These are phyloP conservation scores for Garra rufa DNA, from an alignment of 2,113 vertebrate genomes.

Conservation along the genomic window DNA sequence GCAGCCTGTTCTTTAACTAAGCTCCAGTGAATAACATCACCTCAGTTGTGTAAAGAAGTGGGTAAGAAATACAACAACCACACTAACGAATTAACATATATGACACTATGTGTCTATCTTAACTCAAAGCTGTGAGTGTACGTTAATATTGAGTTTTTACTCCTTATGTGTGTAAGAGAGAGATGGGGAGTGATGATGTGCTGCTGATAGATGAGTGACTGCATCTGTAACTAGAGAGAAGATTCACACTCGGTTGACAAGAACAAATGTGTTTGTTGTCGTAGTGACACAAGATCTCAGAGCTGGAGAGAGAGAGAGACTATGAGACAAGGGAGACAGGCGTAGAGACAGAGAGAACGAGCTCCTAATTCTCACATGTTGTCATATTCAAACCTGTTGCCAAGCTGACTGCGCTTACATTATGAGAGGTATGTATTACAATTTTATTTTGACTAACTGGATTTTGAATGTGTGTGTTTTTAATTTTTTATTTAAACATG, in stretches of 20 bases:
- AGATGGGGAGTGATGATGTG: background rate
- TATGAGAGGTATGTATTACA: slow-evolving; percentile 20
- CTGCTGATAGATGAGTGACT: slow-evolving; percentile 14
- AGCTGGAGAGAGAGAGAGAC: slow-evolving; percentile 1
- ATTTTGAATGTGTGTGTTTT: background rate
- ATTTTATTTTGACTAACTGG: background rate
- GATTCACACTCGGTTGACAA: slow-evolving; percentile 8
- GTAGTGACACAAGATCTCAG: slow-evolving; percentile 32
- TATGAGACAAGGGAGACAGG: background rate
- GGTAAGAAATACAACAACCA: background rate
- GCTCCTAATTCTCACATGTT: slow-evolving; percentile 13
- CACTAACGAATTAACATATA: background rate
- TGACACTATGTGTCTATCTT: background rate
- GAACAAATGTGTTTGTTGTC: slow-evolving; percentile 30
- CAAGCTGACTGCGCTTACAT: background rate
- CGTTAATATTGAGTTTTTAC: background rate
- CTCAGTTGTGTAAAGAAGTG: background rate
- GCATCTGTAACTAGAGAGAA: slow-evolving; percentile 23
- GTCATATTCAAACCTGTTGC: slow-evolving; percentile 16
- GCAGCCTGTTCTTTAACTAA: slow-evolving; percentile 41
- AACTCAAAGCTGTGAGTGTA: background rate
- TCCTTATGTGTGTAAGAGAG: background rate
- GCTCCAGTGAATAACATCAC: background rate
- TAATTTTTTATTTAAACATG: background rate
- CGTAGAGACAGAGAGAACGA: slow-evolving; percentile 1